Evolutionary conservation across 2,113 vertebrate species (phyloP), one percentile per base, ranked within the genome.

Genomic region (Cinclus mexicanus): DNA sequence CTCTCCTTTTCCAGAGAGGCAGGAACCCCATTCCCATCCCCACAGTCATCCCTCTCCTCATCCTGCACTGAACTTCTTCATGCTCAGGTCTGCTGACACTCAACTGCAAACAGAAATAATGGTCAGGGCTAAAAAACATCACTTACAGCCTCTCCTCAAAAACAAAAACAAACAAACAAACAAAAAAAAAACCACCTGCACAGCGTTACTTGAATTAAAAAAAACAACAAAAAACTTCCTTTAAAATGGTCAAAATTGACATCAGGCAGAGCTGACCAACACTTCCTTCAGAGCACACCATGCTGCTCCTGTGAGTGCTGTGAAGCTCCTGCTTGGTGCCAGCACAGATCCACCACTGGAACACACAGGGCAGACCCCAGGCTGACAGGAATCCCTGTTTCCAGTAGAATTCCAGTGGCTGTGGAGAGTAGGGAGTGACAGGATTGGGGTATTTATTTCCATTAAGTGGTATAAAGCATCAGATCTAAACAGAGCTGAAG

Each of bases 391-490:
- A 92, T 28, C 83, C 75, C 42, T 6, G 31, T 14, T 49, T 29
- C 50, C 84, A 29, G 64, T 16, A 39, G n/a, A 28, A 85, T 69
- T 35, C 55, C 13, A 2, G 39, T 4, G 68, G 15, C 61, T 71
- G 31, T 7, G 52, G 70, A 22, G 53, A 52, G 67, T 0, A 20
- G 12, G 68, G 26, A 72, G 47, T 4, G 41, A 14, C 31, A 60
- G 35, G 16, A 33, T 1, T 5, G 59, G 76, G 83, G 78, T 71
- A 79, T 91, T 95, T 95, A 78, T 95, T 96, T 90, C 96, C 91
- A 61, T 90, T 26, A 75, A 95, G 39, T 23, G 55, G 57, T 26
- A 74, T 10, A 90, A 93, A 96, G 76, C 81, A 76, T 59, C 68
- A 67, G 13, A 42, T 91, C 82, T 22, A 14, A 90, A 84, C 82